Evolutionary conservation across 2,888 invertebrate genomes (phyloP).

Genomic region (Acrocera orbiculus): DNA sequence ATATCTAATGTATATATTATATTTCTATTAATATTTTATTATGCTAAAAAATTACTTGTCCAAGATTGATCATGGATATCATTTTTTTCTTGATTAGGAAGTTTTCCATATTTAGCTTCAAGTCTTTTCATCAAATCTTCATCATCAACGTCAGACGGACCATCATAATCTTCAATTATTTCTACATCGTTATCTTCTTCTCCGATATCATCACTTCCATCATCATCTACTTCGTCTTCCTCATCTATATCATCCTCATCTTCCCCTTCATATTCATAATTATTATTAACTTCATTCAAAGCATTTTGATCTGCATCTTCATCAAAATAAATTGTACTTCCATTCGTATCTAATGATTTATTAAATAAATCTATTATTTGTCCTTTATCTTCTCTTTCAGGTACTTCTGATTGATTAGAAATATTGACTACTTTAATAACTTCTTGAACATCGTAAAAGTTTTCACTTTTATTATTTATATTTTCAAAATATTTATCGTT

Average conservation of each 20-base stretch:
- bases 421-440: constrained; percentile 26
- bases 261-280: constrained; percentile 15
- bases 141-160: constrained; percentile 49
- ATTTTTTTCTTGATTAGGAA: constrained; percentile 38
- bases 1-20: no score
- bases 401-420: constrained; percentile 17
- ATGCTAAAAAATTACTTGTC: constrained; percentile 24
- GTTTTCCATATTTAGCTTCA: constrained; percentile 55
- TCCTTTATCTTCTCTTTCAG: constrained; percentile 4
- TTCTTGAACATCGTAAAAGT: constrained; percentile 23
- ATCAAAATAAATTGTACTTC: no score
- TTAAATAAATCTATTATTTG: neutral
- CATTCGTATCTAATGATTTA: constrained; percentile 18
- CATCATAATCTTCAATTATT: constrained; percentile 34
- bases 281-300: neutral
- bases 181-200: constrained; percentile 30
- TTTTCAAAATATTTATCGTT: no score
- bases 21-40: neutral
- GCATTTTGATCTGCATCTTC: constrained; percentile 18
- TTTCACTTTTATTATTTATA: no score
- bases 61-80: constrained; percentile 28
- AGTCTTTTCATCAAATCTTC: constrained; percentile 48
- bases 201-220: constrained; percentile 26
- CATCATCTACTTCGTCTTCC: constrained; percentile 26
- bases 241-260: constrained; percentile 18